Conservation (phyloP, 2,888 invertebrate genomes). For the Clunio marinus region DNA sequence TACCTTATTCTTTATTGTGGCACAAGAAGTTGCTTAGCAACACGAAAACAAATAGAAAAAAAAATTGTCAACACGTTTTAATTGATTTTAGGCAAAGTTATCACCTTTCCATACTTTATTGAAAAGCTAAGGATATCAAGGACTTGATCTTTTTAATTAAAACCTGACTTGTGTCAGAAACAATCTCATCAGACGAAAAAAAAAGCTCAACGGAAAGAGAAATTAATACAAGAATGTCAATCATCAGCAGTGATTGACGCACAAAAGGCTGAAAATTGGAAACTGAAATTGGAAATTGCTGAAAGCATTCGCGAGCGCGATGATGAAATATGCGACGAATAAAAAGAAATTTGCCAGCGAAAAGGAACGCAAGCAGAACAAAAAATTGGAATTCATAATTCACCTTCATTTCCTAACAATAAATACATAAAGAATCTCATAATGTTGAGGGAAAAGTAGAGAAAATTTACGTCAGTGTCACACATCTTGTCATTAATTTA, state of each 20-base stretch:
- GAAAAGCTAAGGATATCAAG: too few relatives aligned
- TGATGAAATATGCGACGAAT: background rate
- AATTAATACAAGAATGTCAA: slow-evolving; percentile 39
- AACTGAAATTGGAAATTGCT: too few relatives aligned
- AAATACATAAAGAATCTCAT: background rate
- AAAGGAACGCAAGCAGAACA: background rate
- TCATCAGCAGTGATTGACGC: slow-evolving; percentile 33
- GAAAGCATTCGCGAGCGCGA: slow-evolving; percentile 16
- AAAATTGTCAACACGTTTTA: too few relatives aligned
- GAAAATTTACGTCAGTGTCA: slow-evolving; percentile 16
- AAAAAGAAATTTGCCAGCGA: slow-evolving; percentile 3
- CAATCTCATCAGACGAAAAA: background rate
- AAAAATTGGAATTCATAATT: slow-evolving; percentile 24
- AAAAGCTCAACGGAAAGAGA: background rate
- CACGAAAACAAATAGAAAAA: too few relatives aligned
- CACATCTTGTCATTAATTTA: slow-evolving; percentile 31
- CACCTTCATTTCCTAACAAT: slow-evolving; percentile 29
- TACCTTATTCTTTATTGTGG: too few relatives aligned
- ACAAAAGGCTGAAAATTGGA: slow-evolving; percentile 23
- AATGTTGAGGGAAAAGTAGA: background rate
- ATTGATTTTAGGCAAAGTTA: too few relatives aligned
- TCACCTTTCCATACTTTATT: too few relatives aligned
- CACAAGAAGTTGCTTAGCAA: too few relatives aligned
- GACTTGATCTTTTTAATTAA: slow-evolving; percentile 21
- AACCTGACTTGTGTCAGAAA: slow-evolving; percentile 17